Conservation (phyloP, 2,113 vertebrate genomes). For the Rhadina sibilatrix region DNA sequence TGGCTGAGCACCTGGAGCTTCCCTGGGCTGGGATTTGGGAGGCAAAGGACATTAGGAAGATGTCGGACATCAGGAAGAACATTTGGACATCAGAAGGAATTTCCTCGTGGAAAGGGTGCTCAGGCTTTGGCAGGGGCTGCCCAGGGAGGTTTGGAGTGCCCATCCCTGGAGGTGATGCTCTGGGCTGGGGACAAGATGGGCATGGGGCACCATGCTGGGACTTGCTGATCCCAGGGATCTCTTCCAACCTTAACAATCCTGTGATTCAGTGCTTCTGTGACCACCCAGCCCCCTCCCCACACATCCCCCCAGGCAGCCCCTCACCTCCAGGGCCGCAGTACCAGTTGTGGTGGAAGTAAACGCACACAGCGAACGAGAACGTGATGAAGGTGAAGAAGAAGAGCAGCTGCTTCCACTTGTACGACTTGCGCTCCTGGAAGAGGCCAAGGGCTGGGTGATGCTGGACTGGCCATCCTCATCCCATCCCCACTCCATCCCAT, state of each 20-base stretch:
- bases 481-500: neutral
- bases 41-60: neutral
- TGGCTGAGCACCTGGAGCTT: neutral
- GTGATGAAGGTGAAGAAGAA: slow-evolving; percentile 83
- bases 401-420: slow-evolving; percentile 84
- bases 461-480: fast-evolving
- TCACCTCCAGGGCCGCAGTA: slow-evolving; percentile 90
- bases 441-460: neutral
- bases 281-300: neutral
- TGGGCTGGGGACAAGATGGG: neutral
- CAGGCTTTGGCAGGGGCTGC: neutral
- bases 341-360: slow-evolving; percentile 90
- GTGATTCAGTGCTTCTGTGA: neutral
- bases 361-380: slow-evolving; percentile 73
- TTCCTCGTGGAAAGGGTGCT: neutral
- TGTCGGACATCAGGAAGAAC: neutral
- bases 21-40: neutral
- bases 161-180: neutral
- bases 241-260: fast-evolving
- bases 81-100: neutral
- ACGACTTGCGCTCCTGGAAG: slow-evolving; percentile 85
- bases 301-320: fast-evolving
- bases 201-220: fast-evolving
- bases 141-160: neutral
- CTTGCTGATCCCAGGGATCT: neutral